Conservation (phyloP, 2,888 invertebrate genomes). For the Agrochola macilenta region DNA sequence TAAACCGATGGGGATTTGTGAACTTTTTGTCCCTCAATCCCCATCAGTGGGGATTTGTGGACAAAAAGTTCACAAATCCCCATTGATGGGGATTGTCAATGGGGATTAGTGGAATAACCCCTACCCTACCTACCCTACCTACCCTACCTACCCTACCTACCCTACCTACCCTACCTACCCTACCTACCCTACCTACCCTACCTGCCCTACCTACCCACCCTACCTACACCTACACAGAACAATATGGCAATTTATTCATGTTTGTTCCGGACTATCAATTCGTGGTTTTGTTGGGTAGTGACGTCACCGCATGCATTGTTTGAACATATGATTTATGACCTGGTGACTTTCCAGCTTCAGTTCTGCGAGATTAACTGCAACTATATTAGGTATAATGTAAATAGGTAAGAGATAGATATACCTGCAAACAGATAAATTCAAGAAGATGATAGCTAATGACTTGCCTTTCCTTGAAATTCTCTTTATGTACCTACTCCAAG, state of each 20-base stretch:
- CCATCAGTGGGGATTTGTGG: no score
- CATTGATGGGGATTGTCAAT: no score
- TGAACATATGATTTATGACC: slow-evolving; percentile 46
- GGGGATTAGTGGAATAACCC: no score
- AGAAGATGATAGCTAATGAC: not conserved
- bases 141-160: no score
- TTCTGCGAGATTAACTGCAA: not conserved
- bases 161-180: no score
- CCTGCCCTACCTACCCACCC: no score
- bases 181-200: no score
- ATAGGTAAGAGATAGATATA: not conserved
- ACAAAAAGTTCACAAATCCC: no score
- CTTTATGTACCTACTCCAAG: not conserved
- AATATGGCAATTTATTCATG: slow-evolving; percentile 26
- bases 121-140: no score
- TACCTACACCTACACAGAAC: no score
- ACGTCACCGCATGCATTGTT: slow-evolving; percentile 45
- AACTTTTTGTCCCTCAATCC: no score
- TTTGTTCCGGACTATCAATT: slow-evolving; percentile 39
- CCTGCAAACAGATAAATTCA: not conserved
- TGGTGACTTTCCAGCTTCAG: slow-evolving; percentile 4
- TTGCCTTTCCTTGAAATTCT: not conserved
- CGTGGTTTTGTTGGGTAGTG: slow-evolving; percentile 40
- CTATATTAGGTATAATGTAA: not conserved
- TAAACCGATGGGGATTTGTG: no score